Conservation (phyloP, 2,888 invertebrate species). For the Sarcophaga subvicina region DNA sequence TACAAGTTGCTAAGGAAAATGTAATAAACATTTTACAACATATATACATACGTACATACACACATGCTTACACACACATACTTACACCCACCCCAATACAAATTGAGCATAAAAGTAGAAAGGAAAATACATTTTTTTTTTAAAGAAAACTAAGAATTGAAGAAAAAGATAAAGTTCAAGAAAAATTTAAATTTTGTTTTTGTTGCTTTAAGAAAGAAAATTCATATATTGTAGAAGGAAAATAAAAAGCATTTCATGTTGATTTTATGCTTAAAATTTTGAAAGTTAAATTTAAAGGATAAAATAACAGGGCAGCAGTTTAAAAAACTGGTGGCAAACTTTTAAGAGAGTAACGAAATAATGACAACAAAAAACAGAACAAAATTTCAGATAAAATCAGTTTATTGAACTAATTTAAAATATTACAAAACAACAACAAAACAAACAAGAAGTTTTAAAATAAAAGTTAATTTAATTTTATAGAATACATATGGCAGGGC, state of each 20-base stretch:
- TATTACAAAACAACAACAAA: conserved; percentile 1
- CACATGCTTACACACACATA: neutral
- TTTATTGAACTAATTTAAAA: conserved; percentile 60
- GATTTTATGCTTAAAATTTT: conserved; percentile 58
- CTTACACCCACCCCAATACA: neutral
- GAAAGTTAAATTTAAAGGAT: conserved; percentile 80
- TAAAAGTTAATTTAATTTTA: neutral
- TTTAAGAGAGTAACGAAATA: conserved; percentile 15
- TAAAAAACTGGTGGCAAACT: conserved; percentile 38
- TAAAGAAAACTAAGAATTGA: conserved; percentile 25
- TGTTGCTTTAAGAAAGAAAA: conserved; percentile 22
- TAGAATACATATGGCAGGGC: neutral
- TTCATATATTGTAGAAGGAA: neutral
- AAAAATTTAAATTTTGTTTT: conserved; percentile 33
- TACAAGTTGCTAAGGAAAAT: conserved; percentile 72
- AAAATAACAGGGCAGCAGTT: conserved; percentile 78
- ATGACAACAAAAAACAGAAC: conserved; percentile 13
- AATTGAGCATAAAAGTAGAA: neutral
- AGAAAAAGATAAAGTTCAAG: conserved; percentile 37
- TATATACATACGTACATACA: neutral
- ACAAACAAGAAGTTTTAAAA: conserved; percentile 8
- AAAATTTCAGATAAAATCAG: neutral
- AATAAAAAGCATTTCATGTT: neutral
- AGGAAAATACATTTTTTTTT: neutral
- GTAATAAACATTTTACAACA: conserved; percentile 6